phyloP scores from a whole-genome alignment of 1,140 invertebrate genomes.

The Neuroterus valhalla region DNA sequence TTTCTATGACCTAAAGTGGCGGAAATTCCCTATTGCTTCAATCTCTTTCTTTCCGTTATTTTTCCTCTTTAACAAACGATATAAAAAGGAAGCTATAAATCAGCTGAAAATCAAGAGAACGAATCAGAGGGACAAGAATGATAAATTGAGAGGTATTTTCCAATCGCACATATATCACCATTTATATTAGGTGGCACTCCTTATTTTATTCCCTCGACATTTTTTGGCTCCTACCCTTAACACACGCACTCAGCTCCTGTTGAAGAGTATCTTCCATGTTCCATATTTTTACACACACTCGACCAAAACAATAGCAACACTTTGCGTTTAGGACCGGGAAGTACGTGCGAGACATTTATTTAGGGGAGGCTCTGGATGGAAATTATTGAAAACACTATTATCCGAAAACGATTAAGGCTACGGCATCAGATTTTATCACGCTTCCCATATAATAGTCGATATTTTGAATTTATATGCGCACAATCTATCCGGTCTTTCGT shows the following conservation, averaged over 20 bases:
- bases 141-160: too few species aligned
- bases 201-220: too few species aligned
- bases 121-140: too few species aligned
- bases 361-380: slow-evolving; percentile 8
- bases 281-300: background rate
- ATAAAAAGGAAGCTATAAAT: too few species aligned
- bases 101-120: too few species aligned
- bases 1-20: too few species aligned
- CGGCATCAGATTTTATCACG: slow-evolving; percentile 45
- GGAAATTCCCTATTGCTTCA: too few species aligned
- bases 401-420: slow-evolving; percentile 47
- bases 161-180: too few species aligned
- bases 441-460: slow-evolving; percentile 33
- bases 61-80: too few species aligned
- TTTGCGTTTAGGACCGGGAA: slow-evolving; percentile 18
- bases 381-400: slow-evolving; percentile 47
- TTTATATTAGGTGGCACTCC: too few species aligned
- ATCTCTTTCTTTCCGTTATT: too few species aligned
- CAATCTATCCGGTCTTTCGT: slow-evolving; percentile 34
- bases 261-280: slow-evolving; percentile 16
- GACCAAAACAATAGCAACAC: slow-evolving; percentile 5
- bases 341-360: slow-evolving; percentile 26
- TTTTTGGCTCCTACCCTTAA: too few species aligned
- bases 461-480: slow-evolving; percentile 36
- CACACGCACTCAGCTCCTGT: slow-evolving; percentile 3